Conservation (phyloP, 2,113 vertebrate genomes). For the Hirundichthys speculiger region DNA sequence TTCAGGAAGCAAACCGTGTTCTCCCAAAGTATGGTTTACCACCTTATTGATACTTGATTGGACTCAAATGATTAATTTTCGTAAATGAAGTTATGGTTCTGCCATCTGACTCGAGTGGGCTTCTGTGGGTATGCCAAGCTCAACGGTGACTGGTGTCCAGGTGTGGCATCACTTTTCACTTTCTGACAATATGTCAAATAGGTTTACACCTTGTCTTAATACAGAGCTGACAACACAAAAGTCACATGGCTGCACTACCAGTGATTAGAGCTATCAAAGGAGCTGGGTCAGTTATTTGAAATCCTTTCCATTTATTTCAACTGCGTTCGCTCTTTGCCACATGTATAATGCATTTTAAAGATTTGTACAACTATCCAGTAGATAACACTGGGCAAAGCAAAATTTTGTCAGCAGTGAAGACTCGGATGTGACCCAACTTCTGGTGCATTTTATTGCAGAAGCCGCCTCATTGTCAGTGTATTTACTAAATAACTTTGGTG, state of each 20-base stretch:
- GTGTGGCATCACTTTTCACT: neutral
- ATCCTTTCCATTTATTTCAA: constrained; percentile 4
- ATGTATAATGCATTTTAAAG: constrained; percentile 5
- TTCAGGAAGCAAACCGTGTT: constrained; percentile 13
- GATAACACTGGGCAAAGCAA: constrained; percentile 36
- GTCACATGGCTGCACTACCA: constrained; percentile 36
- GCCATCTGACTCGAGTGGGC: neutral
- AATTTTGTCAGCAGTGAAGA: neutral
- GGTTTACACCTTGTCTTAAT: neutral
- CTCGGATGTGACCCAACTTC: constrained; percentile 13
- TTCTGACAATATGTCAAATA: neutral
- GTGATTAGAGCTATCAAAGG: constrained; percentile 15
- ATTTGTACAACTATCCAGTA: constrained; percentile 40
- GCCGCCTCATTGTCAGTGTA: constrained; percentile 56
- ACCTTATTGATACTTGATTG: neutral
- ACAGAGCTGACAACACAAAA: constrained; percentile 10
- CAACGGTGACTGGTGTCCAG: neutral
- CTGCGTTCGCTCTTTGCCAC: constrained; percentile 6
- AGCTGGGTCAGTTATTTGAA: constrained; percentile 12
- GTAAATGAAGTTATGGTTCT: neutral
- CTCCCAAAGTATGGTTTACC: neutral
- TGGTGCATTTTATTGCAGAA: constrained; percentile 30
- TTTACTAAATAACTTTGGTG: constrained; percentile 54
- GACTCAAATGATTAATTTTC: neutral
- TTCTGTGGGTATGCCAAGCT: constrained; percentile 8